Conservation (phyloP, 2,888 invertebrate genomes). For the Tromatobia lineatoria region DNA sequence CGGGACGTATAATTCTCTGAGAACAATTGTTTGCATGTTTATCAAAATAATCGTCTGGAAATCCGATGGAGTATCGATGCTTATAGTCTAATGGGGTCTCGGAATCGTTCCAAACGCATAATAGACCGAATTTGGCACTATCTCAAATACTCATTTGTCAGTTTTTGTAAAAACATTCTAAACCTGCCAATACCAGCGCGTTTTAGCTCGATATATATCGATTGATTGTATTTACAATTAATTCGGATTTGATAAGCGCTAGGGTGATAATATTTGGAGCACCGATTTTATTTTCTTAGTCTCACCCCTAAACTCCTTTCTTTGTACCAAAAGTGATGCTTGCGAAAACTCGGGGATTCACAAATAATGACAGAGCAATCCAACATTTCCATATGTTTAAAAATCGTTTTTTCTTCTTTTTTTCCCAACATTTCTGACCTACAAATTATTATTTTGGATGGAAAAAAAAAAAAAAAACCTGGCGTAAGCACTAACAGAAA, state of each 20-base stretch:
- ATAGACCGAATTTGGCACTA: conserved; percentile 61
- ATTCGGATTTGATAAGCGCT: conserved; percentile 46
- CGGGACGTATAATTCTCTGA: conserved; percentile 29
- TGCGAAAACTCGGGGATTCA: too few species aligned
- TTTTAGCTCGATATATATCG: conserved; percentile 23
- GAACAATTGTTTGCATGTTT: conserved; percentile 13
- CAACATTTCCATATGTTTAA: too few species aligned
- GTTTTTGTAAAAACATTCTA: conserved; percentile 37
- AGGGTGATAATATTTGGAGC: too few species aligned
- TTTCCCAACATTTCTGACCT: too few species aligned
- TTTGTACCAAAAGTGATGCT: too few species aligned
- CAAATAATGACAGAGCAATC: too few species aligned
- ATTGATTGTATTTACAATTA: conserved; percentile 59
- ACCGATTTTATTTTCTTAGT: too few species aligned
- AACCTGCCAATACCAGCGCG: conserved; percentile 3
- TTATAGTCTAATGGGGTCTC: conserved; percentile 36
- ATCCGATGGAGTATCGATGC: conserved; percentile 39
- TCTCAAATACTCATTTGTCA: conserved; percentile 48
- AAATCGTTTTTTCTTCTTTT: too few species aligned
- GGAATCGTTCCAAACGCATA: conserved; percentile 45
- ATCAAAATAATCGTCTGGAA: conserved; percentile 12
- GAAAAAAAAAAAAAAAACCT: too few species aligned
- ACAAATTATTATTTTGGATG: too few species aligned
- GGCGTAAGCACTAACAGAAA: too few species aligned
- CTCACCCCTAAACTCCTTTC: too few species aligned